phyloP scores from a whole-genome alignment of 2,113 vertebrate genomes.

The Picathartes gymnocephalus region DNA sequence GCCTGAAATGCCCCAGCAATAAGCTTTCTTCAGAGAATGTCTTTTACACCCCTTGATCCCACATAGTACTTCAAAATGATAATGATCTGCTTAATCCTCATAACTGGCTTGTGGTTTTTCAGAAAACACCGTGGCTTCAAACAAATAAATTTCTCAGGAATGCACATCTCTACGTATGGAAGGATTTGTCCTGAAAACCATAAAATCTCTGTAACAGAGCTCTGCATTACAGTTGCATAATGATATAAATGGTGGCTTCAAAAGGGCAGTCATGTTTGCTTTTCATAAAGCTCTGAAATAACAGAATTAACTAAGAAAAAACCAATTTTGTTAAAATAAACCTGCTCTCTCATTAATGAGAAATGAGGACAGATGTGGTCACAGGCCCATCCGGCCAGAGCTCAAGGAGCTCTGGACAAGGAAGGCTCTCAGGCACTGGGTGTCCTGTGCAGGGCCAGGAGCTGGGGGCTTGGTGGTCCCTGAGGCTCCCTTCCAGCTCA shows the following conservation, averaged over 20 bases:
- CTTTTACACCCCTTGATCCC: not conserved
- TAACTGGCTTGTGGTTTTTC: not conserved
- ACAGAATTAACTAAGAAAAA: not conserved
- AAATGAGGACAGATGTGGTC: not conserved
- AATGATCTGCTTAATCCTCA: not conserved
- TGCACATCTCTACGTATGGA: not conserved
- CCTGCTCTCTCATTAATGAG: not conserved
- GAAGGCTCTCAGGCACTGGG: not conserved
- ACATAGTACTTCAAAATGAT: not conserved
- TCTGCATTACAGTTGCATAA: not conserved
- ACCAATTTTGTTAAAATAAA: not conserved
- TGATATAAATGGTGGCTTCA: not conserved
- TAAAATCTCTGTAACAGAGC: not conserved
- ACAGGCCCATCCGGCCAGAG: not conserved
- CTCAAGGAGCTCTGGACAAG: not conserved
- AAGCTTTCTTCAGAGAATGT: not conserved
- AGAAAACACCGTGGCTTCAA: not conserved
- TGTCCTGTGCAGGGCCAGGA: not conserved
- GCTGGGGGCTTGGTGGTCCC: not conserved
- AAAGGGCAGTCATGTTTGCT: not conserved
- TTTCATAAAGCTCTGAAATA: not conserved
- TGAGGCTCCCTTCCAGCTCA: not conserved
- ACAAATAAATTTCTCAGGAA: not conserved
- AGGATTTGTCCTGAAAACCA: not conserved
- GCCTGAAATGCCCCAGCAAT: not conserved